Percentiles rank a stretch among this genome's conserved stretches.
Conservation (phyloP, 2,797 vertebrate species). For the Pipistrellus kuhlii region DNA sequence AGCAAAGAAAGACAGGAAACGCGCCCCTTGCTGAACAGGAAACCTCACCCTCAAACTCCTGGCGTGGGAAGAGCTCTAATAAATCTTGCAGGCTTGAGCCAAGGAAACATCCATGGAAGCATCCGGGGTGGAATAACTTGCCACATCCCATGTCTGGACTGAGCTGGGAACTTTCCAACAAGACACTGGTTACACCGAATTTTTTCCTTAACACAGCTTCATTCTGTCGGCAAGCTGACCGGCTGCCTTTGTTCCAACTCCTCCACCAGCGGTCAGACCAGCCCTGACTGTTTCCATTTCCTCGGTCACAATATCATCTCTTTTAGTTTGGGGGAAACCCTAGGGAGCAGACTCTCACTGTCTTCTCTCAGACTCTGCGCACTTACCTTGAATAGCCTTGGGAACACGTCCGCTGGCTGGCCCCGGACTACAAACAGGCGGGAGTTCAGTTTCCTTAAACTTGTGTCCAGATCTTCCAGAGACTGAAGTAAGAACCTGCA, state of each 20-base stretch:
- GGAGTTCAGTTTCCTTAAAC: constrained; percentile 95
- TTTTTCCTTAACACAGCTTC: constrained; percentile 27
- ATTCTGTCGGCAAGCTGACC: not conserved
- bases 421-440: constrained; percentile 96
- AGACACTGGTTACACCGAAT: constrained; percentile 9
- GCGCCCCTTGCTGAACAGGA: constrained; percentile 14
- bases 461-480: constrained; percentile 95
- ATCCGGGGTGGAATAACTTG: constrained; percentile 14
- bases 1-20: constrained; percentile 10
- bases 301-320: not conserved
- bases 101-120: constrained; percentile 36
- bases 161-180: constrained; percentile 56
- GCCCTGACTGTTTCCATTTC: not conserved
- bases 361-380: not conserved
- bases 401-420: constrained; percentile 96
- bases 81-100: constrained; percentile 5
- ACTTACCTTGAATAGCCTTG: constrained; percentile 95
- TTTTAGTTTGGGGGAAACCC: not conserved
- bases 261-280: not conserved
- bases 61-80: not conserved
- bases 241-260: not conserved
- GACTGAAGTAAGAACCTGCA: constrained; percentile 95
- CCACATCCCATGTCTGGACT: constrained; percentile 54
- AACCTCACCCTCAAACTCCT: constrained; percentile 62
- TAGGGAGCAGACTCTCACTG: not conserved